Percentiles rank a stretch among this genome's conserved stretches.
Conservation (phyloP, 2,888 invertebrate genomes). For the Autographa pulchrina region DNA sequence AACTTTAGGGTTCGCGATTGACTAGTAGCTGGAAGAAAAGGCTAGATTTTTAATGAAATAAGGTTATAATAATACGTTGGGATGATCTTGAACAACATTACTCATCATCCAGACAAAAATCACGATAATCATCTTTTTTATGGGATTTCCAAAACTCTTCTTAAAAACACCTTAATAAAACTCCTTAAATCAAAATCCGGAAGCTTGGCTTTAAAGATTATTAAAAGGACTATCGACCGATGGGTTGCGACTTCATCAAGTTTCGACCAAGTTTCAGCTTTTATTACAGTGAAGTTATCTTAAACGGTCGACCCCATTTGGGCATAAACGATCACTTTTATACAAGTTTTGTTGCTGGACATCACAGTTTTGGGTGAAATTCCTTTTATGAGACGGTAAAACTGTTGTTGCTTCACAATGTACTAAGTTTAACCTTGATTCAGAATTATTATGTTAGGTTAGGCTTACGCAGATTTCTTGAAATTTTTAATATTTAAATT, state of each 20-base stretch:
- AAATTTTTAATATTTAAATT: no score
- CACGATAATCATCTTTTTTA: no score
- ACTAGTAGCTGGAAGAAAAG: no score
- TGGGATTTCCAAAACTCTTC: no score
- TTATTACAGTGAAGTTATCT: conserved; percentile 53
- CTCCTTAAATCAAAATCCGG: conserved; percentile 16
- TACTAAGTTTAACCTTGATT: not conserved
- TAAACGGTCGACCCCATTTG: conserved; percentile 34
- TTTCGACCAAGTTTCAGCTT: conserved; percentile 44
- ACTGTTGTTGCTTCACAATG: not conserved
- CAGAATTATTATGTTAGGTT: not conserved
- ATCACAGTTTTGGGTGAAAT: conserved; percentile 29
- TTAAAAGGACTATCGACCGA: conserved; percentile 35
- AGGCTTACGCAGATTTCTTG: not conserved
- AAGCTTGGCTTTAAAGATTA: conserved; percentile 35
- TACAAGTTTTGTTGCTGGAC: conserved; percentile 39
- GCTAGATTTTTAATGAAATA: no score
- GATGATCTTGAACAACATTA: no score
- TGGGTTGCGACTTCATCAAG: conserved; percentile 27
- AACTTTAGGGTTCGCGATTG: no score
- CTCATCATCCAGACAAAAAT: no score
- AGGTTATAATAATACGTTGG: no score
- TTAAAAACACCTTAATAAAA: conserved; percentile 14
- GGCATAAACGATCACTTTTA: conserved; percentile 51
- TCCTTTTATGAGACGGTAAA: conserved; percentile 15